Conservation (phyloP, 2,797 vertebrate genomes). For the Melanotaenia trifasciata region DNA sequence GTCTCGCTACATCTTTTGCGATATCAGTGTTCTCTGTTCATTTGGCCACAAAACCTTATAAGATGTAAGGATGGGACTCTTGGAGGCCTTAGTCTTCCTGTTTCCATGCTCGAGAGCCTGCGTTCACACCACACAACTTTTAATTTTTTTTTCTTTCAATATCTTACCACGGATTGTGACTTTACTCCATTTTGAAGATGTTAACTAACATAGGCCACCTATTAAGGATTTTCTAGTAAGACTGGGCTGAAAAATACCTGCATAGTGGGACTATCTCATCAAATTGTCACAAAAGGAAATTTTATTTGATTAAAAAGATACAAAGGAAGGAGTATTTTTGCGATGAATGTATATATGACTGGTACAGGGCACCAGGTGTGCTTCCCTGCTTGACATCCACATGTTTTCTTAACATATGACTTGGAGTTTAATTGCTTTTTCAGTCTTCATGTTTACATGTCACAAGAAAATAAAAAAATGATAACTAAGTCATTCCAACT, state of each 20-base stretch:
- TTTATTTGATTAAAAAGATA: background rate
- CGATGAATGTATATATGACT: background rate
- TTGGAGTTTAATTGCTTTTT: no score
- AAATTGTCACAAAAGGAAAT: background rate
- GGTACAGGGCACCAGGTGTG: no score
- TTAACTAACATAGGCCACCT: background rate
- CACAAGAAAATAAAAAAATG: background rate
- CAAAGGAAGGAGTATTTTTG: no score
- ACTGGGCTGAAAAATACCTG: background rate
- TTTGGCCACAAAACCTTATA: background rate
- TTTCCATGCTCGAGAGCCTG: background rate
- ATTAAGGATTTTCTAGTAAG: background rate
- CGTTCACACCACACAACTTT: background rate
- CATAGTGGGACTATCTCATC: background rate
- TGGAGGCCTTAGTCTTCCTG: background rate
- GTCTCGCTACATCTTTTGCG: background rate
- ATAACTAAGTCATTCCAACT: no score
- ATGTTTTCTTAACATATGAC: no score
- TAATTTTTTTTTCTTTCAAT: background rate
- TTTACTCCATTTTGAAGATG: background rate
- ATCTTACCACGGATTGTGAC: background rate
- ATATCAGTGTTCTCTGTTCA: background rate
- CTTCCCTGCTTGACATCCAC: no score
- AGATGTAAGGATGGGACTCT: background rate
- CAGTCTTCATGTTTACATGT: background rate